Percentiles rank a stretch among this genome's conserved stretches.
Evolutionary conservation across 2,888 invertebrate species (phyloP).

Genomic region (Lucinisca nassula): DNA sequence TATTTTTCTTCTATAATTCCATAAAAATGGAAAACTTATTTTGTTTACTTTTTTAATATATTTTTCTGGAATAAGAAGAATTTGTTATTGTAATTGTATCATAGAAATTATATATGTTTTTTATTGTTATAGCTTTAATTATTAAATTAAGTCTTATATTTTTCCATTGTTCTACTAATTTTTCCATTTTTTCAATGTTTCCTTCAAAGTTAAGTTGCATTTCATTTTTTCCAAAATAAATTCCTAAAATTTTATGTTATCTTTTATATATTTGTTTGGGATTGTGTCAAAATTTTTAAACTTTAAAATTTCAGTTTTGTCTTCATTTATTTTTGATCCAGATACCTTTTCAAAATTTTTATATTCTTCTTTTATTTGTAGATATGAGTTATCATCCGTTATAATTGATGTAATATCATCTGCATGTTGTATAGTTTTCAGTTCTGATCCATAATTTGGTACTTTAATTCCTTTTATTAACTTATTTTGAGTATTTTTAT

Average conservation of each 20-base stretch:
- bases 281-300: background rate
- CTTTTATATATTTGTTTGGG: background rate
- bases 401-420: conserved; percentile 15
- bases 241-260: background rate
- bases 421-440: conserved; percentile 17
- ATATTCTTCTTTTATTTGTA: background rate
- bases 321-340: conserved; percentile 30
- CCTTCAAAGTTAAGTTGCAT: background rate
- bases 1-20: background rate
- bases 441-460: background rate
- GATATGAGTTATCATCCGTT: background rate
- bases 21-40: background rate
- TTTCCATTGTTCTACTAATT: background rate
- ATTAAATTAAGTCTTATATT: background rate
- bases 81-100: background rate
- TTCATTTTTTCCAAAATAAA: background rate
- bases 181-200: background rate
- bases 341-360: background rate
- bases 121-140: background rate
- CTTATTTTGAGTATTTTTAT: background rate
- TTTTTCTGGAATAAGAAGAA: background rate
- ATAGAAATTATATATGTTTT: background rate
- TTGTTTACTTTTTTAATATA: background rate
- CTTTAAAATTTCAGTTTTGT: conserved; percentile 12
- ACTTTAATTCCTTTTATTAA: conserved; percentile 11